Evolutionary conservation across 1,140 invertebrate species (phyloP).

Genomic region (Calycopis cecrops): DNA sequence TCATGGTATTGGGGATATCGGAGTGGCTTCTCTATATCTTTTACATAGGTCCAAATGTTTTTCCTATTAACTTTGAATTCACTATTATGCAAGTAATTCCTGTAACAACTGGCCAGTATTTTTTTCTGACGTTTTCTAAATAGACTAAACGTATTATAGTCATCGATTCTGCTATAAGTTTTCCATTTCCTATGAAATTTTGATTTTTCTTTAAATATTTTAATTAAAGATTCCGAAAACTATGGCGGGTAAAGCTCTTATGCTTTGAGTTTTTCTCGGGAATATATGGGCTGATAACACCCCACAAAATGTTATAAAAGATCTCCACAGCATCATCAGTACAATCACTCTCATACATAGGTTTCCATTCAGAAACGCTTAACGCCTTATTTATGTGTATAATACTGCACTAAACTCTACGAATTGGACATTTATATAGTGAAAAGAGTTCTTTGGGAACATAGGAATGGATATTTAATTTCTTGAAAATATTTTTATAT

Average conservation of each 20-base stretch:
- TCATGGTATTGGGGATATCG: not conserved
- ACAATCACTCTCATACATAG: not conserved
- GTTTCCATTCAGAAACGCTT: not conserved
- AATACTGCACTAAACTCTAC: too few species aligned
- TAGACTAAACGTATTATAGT: not conserved
- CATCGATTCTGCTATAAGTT: not conserved
- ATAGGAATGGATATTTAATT: too few species aligned
- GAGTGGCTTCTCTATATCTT: not conserved
- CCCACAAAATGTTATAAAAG: not conserved
- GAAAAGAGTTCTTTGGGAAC: too few species aligned
- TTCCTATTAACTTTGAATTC: not conserved
- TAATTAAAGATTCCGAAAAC: not conserved
- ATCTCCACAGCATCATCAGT: not conserved
- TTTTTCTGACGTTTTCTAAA: not conserved
- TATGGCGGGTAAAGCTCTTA: not conserved
- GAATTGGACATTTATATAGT: too few species aligned
- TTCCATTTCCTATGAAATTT: constrained; percentile 4
- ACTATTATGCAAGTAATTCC: not conserved
- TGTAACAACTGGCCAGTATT: not conserved
- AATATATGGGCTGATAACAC: not conserved
- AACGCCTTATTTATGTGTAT: too few species aligned
- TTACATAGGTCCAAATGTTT: not conserved
- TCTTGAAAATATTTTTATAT: too few species aligned
- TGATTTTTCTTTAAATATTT: constrained; percentile 17
- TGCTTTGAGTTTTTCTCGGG: not conserved